Evolutionary conservation across 2,888 invertebrate genomes (phyloP), one percentile per base, ranked within the genome.

Genomic region (Coleophora deauratella): DNA sequence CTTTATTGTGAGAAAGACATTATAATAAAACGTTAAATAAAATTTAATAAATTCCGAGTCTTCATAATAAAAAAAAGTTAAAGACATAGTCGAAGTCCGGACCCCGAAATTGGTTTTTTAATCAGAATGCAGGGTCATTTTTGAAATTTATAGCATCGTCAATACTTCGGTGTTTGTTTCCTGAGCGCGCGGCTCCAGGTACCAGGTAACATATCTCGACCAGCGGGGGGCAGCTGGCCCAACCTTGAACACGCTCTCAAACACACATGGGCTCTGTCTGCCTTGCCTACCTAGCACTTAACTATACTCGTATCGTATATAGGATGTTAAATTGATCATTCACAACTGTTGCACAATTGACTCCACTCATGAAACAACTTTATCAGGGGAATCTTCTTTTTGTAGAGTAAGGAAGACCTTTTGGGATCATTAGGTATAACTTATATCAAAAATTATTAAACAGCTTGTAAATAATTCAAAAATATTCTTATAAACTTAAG

Each of bases 81-180:
- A 57, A 55, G 55, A 59, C 52, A 59, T 55, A 60, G 50, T 61
- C 56, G 55, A 54, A 62, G 59, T 50, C 49, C 50, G 54, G 56
- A 56, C 49, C 61, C 58, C 60, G 52, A 72, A 78, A 79, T 79
- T 72, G 69, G 72, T 69, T 75, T 78, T 77, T 72, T 76, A 75
- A 77, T 77, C 73, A 65, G 65, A 69, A 74, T 65, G 66, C 58
- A 50, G 62, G 72, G 68, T 71, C 67, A 72, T 78, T 75, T 76
- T 50, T 55, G 49, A 71, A 70, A 78, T 79, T 75, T 78, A 81
- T 77, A 57, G 66, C 71, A 55, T 67, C 69, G 64, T 76, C 71
- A 67, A 72, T 73, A 66, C 58, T 57, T 72, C 71, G 65, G 72
- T 75, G 72, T 78, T 73, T 76, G 76, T 78, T 80, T 74, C 78